Evolutionary conservation across 2,113 vertebrate species (phyloP).

Genomic region (Fregetta grallaria): DNA sequence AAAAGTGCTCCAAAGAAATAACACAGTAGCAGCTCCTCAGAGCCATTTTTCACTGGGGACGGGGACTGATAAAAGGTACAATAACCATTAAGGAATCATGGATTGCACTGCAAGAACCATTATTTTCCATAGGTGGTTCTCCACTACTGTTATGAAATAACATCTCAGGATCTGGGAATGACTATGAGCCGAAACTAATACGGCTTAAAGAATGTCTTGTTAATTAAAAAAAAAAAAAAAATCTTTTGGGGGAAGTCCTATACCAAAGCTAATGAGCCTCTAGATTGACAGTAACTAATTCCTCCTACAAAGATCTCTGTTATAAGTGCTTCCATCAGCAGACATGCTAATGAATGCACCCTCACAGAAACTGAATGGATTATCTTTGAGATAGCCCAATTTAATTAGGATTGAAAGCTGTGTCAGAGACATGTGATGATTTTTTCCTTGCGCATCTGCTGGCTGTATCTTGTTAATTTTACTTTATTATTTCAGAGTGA

Average conservation of each 20-base stretch:
- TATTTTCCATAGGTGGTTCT: slow-evolving; percentile 13
- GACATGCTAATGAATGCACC: not conserved
- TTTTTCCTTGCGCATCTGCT: not conserved
- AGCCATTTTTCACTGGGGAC: not conserved
- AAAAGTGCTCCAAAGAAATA: not conserved
- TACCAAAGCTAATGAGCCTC: not conserved
- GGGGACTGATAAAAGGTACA: not conserved
- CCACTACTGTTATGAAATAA: not conserved
- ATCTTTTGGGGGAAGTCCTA: not conserved
- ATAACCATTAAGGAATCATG: not conserved
- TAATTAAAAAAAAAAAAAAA: not conserved
- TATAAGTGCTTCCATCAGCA: not conserved
- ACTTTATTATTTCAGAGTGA: not conserved
- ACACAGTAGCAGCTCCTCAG: not conserved
- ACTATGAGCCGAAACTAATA: not conserved
- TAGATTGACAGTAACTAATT: not conserved
- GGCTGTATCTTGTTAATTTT: not conserved
- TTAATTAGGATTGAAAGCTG: not conserved
- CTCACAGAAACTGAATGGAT: not conserved
- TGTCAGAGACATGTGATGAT: not conserved
- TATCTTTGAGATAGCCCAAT: not conserved
- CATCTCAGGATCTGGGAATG: not conserved
- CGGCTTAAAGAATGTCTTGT: not conserved
- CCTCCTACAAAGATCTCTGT: not conserved
- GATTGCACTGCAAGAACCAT: not conserved